Conservation (phyloP, 2,888 invertebrate species). For the Nomada ruficornis region DNA sequence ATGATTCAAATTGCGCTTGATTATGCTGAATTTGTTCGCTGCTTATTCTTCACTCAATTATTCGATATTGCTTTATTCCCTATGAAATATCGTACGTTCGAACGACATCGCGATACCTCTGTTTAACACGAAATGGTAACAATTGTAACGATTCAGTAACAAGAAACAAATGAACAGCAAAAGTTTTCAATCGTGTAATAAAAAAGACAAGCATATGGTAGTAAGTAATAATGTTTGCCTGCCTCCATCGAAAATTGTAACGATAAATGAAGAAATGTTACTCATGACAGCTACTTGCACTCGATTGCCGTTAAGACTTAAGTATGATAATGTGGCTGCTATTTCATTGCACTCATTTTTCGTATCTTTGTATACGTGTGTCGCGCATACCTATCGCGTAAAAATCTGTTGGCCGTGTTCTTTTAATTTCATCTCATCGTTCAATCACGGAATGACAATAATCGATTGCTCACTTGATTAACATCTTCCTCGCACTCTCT, state of each 20-base stretch:
- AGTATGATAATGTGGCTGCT: slow-evolving; percentile 30
- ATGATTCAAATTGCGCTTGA: slow-evolving; percentile 40
- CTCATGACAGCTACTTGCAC: slow-evolving; percentile 30
- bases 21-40: slow-evolving; percentile 41
- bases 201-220: background rate
- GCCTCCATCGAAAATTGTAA: background rate
- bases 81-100: slow-evolving; percentile 53
- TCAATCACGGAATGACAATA: slow-evolving; percentile 59
- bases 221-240: background rate
- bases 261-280: slow-evolving; percentile 18
- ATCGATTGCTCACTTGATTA: slow-evolving; percentile 56
- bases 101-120: slow-evolving; percentile 37
- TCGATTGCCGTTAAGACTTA: slow-evolving; percentile 34
- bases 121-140: slow-evolving; percentile 15
- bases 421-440: slow-evolving; percentile 41
- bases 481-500: slow-evolving; percentile 57
- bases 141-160: slow-evolving; percentile 16
- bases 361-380: slow-evolving; percentile 32
- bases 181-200: background rate
- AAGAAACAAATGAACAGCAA: background rate
- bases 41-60: slow-evolving; percentile 56
- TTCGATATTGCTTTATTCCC: slow-evolving; percentile 71
- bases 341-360: slow-evolving; percentile 44
- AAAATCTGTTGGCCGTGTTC: slow-evolving; percentile 23
- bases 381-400: slow-evolving; percentile 31